Evolutionary conservation across 1,140 invertebrate species (phyloP).

Genomic region (Listronotus bonariensis): DNA sequence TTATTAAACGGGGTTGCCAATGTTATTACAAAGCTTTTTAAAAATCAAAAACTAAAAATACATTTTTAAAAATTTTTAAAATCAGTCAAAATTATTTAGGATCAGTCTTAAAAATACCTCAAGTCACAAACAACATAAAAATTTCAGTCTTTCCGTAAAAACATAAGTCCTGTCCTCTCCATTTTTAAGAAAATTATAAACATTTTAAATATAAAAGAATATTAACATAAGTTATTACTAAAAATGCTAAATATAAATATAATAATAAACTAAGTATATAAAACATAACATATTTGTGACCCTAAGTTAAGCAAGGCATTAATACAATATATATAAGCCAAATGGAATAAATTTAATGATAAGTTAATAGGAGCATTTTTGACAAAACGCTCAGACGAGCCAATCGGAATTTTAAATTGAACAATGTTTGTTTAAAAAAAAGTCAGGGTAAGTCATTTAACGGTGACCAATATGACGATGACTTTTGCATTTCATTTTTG

Average conservation of each 20-base stretch:
- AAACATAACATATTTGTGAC: not conserved
- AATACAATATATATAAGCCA: too few species aligned
- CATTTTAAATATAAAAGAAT: constrained; percentile 17
- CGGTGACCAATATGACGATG: too few species aligned
- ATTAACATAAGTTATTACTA: constrained; percentile 8
- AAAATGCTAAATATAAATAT: not conserved
- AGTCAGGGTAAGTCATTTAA: too few species aligned
- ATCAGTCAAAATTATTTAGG: constrained; percentile 48
- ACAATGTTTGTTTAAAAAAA: too few species aligned
- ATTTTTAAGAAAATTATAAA: constrained; percentile 31
- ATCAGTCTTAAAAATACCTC: constrained; percentile 54
- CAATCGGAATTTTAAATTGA: too few species aligned
- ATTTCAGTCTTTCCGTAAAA: constrained; percentile 52
- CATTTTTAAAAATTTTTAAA: constrained; percentile 32
- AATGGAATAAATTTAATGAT: too few species aligned
- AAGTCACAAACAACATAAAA: constrained; percentile 36
- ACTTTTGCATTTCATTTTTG: too few species aligned
- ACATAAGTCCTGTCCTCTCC: constrained; percentile 54
- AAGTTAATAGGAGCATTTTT: too few species aligned
- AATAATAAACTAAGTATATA: not conserved
- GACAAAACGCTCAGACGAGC: too few species aligned
- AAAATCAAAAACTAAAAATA: constrained; percentile 7
- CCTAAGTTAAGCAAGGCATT: too few species aligned
- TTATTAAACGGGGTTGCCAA: constrained; percentile 47
- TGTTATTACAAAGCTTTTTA: constrained; percentile 27